phyloP scores from a whole-genome alignment of 1,140 invertebrate species.

The Nasonia vitripennis region DNA sequence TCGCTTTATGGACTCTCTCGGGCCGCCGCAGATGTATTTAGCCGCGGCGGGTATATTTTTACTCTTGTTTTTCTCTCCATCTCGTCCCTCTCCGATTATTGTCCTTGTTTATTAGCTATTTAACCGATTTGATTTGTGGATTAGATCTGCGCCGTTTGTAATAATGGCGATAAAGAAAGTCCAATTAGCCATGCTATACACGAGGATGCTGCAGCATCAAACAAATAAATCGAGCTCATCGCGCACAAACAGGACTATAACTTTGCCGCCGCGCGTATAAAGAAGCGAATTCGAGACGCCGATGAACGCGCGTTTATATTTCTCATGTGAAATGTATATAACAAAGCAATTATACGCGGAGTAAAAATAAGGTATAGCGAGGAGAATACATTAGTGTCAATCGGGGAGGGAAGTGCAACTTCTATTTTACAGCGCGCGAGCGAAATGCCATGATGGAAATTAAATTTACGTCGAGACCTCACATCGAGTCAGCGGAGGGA shows the following conservation, averaged over 20 bases:
- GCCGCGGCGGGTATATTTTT: background rate
- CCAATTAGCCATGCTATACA: background rate
- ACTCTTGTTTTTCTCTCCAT: background rate
- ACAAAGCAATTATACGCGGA: background rate
- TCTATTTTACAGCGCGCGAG: background rate
- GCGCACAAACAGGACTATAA: background rate
- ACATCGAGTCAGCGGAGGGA: background rate
- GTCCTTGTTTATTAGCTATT: constrained; percentile 13
- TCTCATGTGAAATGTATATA: background rate
- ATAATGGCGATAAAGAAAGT: background rate
- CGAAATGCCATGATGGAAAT: constrained; percentile 19
- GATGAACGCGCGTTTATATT: background rate
- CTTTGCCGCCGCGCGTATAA: background rate
- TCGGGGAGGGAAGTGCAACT: background rate
- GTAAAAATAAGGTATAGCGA: background rate
- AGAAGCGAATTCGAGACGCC: background rate
- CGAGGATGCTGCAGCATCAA: background rate
- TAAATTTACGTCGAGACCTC: constrained; percentile 27
- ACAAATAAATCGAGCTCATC: background rate
- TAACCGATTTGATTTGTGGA: background rate
- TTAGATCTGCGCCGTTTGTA: background rate
- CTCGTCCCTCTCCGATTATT: background rate
- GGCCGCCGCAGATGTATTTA: background rate
- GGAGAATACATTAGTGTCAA: background rate
- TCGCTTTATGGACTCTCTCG: background rate